Conservation (phyloP, 1,140 invertebrate genomes). For the Eupristina koningsbergeri region DNA sequence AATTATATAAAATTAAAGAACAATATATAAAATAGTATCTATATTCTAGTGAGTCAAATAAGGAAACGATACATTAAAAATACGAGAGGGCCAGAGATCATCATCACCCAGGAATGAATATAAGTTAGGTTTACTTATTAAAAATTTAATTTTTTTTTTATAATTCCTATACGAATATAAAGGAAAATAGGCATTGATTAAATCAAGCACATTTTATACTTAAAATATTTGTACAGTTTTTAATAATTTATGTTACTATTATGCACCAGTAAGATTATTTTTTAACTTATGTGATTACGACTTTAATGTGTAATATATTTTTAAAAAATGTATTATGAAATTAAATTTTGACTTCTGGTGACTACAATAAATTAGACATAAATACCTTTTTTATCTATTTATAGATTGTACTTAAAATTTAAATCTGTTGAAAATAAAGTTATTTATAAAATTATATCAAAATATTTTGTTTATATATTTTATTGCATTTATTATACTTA, state of each 20-base stretch:
- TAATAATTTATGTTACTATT: constrained; percentile 2
- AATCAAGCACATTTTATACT: background rate
- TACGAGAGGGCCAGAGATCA: background rate
- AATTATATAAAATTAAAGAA: background rate
- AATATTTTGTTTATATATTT: too few species aligned
- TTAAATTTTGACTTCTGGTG: constrained; percentile 15
- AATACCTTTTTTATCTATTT: background rate
- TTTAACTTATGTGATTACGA: constrained; percentile 7
- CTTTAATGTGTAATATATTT: constrained; percentile 19
- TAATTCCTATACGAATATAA: background rate
- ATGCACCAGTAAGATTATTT: constrained; percentile 9
- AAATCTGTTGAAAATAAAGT: too few species aligned
- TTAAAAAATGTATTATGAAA: constrained; percentile 4
- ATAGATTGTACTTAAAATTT: background rate
- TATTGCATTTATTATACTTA: too few species aligned
- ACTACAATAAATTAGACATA: constrained; percentile 9
- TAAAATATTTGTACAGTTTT: too few species aligned
- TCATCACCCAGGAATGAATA: too few species aligned
- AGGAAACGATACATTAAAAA: constrained; percentile 1
- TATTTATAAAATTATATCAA: too few species aligned
- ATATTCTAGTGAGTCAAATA: background rate
- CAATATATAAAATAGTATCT: background rate
- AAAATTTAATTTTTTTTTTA: constrained; percentile 5
- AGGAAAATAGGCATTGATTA: constrained; percentile 1
- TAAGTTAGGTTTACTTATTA: too few species aligned